Conservation (phyloP, 2,113 vertebrate species). For the Triplophysa siluroides region DNA sequence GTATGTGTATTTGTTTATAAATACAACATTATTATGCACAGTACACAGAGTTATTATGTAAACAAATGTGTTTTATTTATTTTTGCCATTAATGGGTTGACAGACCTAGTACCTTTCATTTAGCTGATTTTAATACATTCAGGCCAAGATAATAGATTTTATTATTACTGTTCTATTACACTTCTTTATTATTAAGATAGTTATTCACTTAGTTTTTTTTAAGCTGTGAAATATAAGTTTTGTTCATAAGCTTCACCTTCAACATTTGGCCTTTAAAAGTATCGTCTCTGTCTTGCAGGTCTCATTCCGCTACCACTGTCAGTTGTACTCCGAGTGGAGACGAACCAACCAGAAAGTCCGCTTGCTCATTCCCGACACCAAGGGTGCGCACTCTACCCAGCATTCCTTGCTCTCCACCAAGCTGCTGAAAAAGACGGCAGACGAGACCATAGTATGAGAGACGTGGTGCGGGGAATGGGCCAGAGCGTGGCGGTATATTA, state of each 20-base stretch:
- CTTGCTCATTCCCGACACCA: slow-evolving; percentile 81
- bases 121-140: no score
- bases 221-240: background rate
- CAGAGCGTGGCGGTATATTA: slow-evolving; percentile 33
- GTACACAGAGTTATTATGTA: no score
- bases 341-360: slow-evolving; percentile 93
- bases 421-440: slow-evolving; percentile 83
- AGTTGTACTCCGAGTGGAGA: slow-evolving; percentile 95
- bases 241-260: background rate
- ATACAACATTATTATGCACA: no score
- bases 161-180: no score
- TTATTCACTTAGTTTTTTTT: no score
- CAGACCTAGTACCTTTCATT: no score
- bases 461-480: background rate
- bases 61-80: no score
- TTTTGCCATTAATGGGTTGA: no score
- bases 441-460: slow-evolving; percentile 87
- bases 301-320: slow-evolving; percentile 97
- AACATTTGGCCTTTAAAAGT: background rate
- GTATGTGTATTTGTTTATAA: no score
- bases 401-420: slow-evolving; percentile 84
- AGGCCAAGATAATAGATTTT: no score
- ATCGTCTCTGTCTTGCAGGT: slow-evolving; percentile 73
- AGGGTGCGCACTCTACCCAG: slow-evolving; percentile 75
- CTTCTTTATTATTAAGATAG: no score